Evolutionary conservation across 2,797 vertebrate species (phyloP), one percentile per base, ranked within the genome.

Genomic region (Chanos chanos): DNA sequence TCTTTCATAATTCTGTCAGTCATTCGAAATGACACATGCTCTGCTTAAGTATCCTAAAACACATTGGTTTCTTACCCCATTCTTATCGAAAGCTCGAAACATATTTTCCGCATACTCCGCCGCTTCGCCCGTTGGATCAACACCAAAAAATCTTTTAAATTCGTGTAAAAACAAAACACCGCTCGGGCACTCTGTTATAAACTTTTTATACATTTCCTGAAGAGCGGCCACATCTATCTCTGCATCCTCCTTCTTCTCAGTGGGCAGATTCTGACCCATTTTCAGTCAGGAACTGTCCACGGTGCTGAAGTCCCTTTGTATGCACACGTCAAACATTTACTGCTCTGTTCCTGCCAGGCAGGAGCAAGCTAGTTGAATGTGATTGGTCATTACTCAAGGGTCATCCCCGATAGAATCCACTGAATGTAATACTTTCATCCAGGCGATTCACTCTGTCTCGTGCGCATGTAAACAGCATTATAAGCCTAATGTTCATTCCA

Each of bases 131-230:
- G 81, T 81, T 0, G 79, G 62, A 7, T 85, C 71, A 5, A 90
- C 78, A 0, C 84, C 83, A 19, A 92, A 92, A 73, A 90, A 90
- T 7, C 76, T 79, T 60, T 90, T 92, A 64, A 89, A 91, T 75
- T 89, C 87, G 0, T 89, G 87, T 19, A 89, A 66, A 39, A 86
- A 87, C 27, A 90, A 77, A 0, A 79, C 63, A 49, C 85, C 86
- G 7, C 88, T 90, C 0, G 88, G 87, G 15, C 87, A 90, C 51
- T 89, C 87, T 1, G 51, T 66, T 12, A 91, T 80, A 81, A 89
- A 90, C 62, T 72, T 88, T 56, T 84, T 88, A 22, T 89, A 89
- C 87, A 89, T 88, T 13, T 87, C 84, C 78, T 91, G 86, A 47
- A 90, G 74, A 0, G 80, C 72, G 56, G 77, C 82, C 7, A 89